Percentiles rank a stretch among this genome's conserved stretches.
Conservation (phyloP, 2,113 vertebrate species). For the Grus americana region DNA sequence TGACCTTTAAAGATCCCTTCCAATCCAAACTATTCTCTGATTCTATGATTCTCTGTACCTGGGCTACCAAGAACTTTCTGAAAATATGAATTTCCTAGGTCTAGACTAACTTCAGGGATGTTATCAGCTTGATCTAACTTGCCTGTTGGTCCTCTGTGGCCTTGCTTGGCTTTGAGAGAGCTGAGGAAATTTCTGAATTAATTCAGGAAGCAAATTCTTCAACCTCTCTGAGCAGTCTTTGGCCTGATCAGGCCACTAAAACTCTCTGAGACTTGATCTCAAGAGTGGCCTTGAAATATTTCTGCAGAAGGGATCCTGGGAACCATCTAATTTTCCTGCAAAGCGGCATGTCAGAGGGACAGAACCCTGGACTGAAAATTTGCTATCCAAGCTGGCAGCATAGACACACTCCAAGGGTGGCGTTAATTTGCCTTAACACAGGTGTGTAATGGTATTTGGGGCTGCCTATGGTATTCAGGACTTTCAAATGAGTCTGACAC, state of each 20-base stretch:
- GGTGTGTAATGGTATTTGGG: not conserved
- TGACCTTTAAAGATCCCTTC: too few relatives aligned
- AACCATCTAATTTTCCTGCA: not conserved
- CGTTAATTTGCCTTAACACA: not conserved
- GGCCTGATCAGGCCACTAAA: not conserved
- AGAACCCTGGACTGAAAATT: not conserved
- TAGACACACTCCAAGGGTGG: not conserved
- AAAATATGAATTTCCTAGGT: not conserved
- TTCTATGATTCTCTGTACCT: too few relatives aligned
- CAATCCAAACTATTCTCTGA: too few relatives aligned
- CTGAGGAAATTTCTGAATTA: not conserved
- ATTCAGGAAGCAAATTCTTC: not conserved
- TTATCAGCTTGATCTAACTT: not conserved
- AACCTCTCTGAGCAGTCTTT: not conserved
- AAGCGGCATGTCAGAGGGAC: not conserved
- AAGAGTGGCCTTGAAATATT: not conserved
- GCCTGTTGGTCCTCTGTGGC: not conserved
- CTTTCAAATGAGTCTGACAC: not conserved
- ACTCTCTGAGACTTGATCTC: not conserved
- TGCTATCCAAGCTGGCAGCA: not conserved
- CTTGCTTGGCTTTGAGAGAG: not conserved
- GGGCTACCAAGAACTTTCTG: not conserved
- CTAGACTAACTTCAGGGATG: not conserved
- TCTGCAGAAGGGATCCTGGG: not conserved
- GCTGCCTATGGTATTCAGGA: too few relatives aligned